Evolutionary conservation across 2,888 invertebrate species (phyloP), one percentile per base, ranked within the genome.

Genomic region (Prostheceraeus crozeri): DNA sequence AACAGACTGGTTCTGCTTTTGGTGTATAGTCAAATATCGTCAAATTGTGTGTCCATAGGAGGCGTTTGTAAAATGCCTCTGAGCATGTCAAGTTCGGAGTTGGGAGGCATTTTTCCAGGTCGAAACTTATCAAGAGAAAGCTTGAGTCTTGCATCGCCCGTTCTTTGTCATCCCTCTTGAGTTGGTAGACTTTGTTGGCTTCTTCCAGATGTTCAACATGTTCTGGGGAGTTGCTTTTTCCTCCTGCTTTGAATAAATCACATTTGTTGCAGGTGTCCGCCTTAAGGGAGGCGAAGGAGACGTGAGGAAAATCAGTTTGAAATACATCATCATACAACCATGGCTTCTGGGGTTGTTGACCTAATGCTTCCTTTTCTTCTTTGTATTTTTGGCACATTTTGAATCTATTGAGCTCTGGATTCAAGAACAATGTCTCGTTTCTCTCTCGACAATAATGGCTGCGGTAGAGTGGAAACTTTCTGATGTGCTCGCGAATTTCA

Each of bases 291-390:
- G 48, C 48, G 28, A 48, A 48, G 28, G 27, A 28, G 23, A 48
- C 28, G 48, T 19, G 48, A 25, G 23, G 27, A 21, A 48, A 48
- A 48, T 48, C 48, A 25, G 23, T 48, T 30, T 48, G 48, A 4
- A 48, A 28, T 48, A 48, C 48, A 48, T 48, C 48, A 48, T 48
- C 25, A 30, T 48, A 48, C 28, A 48, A 48, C 48, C 27, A 48
- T 16, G 23, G n/a, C 23, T 19, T 48, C 21, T 4, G 28, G 19
- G 48, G 48, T 48, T 25, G 23, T 48, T 25, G 11, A 28, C 48
- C 27, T 28, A 28, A 25, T 30, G 23, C 48, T 23, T 48, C 48
- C 27, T 30, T 28, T 48, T 48, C 27, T 48, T 48, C 28, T 19
- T 10, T 48, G 28, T 48, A 48, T 30, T 28, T 25, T 19, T 48